These are phyloP conservation scores for Zaprionus lachaisei DNA, from an alignment of 1,140 invertebrate species.

Conservation along the genomic window DNA sequence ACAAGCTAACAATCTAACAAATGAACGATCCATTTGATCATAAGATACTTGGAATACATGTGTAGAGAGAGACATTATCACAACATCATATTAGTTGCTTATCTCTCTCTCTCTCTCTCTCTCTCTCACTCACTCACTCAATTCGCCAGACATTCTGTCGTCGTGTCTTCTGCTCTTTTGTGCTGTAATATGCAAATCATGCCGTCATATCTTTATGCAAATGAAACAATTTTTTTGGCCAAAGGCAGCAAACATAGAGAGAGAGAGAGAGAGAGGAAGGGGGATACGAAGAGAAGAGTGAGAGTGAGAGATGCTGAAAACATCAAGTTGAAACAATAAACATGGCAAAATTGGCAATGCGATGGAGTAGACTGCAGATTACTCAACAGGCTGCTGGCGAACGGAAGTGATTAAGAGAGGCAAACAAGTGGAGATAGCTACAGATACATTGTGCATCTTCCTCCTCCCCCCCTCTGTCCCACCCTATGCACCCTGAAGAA, in stretches of 20 bases:
- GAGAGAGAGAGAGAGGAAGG: not conserved
- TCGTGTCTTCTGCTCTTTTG: slow-evolving; percentile 13
- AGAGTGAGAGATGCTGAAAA: not conserved
- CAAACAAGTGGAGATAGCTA: slow-evolving; percentile 42
- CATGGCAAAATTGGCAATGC: slow-evolving; percentile 49
- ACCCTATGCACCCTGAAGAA: slow-evolving; percentile 47
- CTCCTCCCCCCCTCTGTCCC: not conserved
- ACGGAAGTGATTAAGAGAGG: slow-evolving; percentile 77
- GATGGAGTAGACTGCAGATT: slow-evolving; percentile 53
- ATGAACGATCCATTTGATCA: not conserved
- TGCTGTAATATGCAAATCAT: slow-evolving; percentile 48
- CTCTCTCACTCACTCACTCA: no score
- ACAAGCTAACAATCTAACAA: no score
- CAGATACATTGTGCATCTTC: slow-evolving; percentile 27
- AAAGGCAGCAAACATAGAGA: slow-evolving; percentile 13
- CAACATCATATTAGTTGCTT: not conserved
- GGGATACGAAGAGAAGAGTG: not conserved
- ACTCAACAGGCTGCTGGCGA: slow-evolving; percentile 60
- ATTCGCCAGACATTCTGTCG: slow-evolving; percentile 26
- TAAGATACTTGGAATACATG: not conserved
- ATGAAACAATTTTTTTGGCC: slow-evolving; percentile 36
- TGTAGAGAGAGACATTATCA: not conserved
- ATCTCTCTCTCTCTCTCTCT: not conserved
- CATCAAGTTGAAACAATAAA: slow-evolving; percentile 35
- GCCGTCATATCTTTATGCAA: slow-evolving; percentile 23